Percentiles rank a stretch among this genome's conserved stretches.
Evolutionary conservation across 2,888 invertebrate species (phyloP).

Genomic region (Drosophila ustulata): DNA sequence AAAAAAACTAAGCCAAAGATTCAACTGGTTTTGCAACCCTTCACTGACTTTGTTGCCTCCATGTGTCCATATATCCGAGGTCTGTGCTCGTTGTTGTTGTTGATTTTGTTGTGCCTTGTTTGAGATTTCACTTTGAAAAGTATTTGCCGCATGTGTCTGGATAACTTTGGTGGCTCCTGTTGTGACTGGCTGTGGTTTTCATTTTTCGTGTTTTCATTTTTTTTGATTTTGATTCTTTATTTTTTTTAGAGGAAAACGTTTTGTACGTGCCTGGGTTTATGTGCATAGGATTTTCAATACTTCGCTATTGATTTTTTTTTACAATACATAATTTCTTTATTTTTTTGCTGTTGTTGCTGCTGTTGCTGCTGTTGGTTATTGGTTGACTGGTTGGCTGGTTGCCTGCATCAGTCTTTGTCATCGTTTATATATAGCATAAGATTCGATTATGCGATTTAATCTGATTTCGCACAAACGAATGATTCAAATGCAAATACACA

Average conservation of each 20-base stretch:
- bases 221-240: constrained; percentile 30
- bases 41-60: constrained; percentile 51
- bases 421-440: constrained; percentile 74
- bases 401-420: constrained; percentile 79
- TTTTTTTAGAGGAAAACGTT: constrained; percentile 66
- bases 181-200: constrained; percentile 63
- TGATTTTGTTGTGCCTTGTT: constrained; percentile 45
- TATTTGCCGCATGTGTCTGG: constrained; percentile 80
- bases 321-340: constrained; percentile 75
- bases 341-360: constrained; percentile 38
- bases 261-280: constrained; percentile 74
- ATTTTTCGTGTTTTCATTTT: constrained; percentile 37
- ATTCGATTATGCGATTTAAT: constrained; percentile 80
- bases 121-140: constrained; percentile 80
- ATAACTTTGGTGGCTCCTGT: constrained; percentile 74
- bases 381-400: constrained; percentile 38
- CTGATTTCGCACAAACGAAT: constrained; percentile 80
- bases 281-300: constrained; percentile 79
- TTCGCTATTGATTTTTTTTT: constrained; percentile 77
- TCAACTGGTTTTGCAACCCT: constrained; percentile 71
- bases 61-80: neutral
- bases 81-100: constrained; percentile 3
- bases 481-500: constrained; percentile 76
- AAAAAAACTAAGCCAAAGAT: constrained; percentile 51
- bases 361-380: constrained; percentile 59